A percentile compares a stretch with the other conserved stretches of the same genome.
Evolutionary conservation across 2,113 vertebrate species (phyloP).

Genomic region (Psammodynastes pulverulentus): DNA sequence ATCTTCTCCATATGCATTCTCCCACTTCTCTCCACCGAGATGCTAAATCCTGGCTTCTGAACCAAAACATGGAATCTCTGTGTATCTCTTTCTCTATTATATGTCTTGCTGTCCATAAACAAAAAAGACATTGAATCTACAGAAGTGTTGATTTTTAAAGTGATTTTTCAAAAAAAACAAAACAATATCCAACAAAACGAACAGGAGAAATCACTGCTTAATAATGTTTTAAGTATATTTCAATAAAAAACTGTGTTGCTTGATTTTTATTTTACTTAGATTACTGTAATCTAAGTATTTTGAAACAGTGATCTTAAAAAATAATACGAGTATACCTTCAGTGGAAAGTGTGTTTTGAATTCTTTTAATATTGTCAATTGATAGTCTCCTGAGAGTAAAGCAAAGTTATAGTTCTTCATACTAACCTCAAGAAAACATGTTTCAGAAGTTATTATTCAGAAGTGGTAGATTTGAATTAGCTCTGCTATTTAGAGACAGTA

Average conservation of each 20-base stretch:
- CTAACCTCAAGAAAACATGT: slow-evolving; percentile 49
- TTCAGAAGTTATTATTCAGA: slow-evolving; percentile 64
- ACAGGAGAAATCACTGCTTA: background rate
- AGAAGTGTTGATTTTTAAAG: background rate
- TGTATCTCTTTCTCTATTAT: background rate
- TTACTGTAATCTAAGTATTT: background rate
- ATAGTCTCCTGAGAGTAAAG: slow-evolving; percentile 71
- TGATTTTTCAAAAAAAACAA: background rate
- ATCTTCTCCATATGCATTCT: background rate
- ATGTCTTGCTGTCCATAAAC: background rate
- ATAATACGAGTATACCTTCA: slow-evolving; percentile 10
- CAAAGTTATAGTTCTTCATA: slow-evolving; percentile 51
- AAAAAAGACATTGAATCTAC: background rate
- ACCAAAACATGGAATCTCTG: background rate
- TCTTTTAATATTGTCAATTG: slow-evolving; percentile 28
- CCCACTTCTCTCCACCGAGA: background rate
- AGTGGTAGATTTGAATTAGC: slow-evolving; percentile 50
- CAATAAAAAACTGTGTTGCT: background rate
- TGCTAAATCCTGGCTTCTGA: background rate
- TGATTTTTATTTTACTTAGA: background rate
- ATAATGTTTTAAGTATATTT: background rate
- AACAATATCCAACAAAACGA: background rate
- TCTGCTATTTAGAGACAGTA: slow-evolving; percentile 32
- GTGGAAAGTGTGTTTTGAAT: background rate
- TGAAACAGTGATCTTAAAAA: background rate